phyloP scores from a whole-genome alignment of 2,797 vertebrate genomes.

The Morelia viridis region DNA sequence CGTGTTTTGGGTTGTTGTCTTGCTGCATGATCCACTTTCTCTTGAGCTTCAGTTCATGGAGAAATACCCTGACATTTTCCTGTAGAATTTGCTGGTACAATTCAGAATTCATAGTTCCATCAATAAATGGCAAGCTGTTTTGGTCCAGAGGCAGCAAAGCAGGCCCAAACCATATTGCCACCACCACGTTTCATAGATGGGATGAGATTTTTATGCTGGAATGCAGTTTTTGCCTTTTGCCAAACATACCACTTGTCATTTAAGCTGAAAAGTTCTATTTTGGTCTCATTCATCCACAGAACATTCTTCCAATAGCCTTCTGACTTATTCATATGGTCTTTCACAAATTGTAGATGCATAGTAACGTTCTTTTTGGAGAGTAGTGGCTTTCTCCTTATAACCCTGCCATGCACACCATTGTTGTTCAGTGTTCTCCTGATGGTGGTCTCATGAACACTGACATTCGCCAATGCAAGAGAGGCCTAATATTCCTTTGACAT shows the following conservation, averaged over 20 bases:
- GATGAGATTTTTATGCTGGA: background rate
- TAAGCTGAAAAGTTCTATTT: background rate
- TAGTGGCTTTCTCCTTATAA: background rate
- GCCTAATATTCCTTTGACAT: background rate
- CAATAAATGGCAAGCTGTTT: background rate
- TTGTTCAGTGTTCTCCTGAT: background rate
- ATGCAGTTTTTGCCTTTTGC: background rate
- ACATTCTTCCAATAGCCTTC: background rate
- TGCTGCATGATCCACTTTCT: background rate
- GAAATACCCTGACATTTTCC: background rate
- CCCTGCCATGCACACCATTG: background rate
- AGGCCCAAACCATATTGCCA: background rate
- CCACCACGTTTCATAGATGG: background rate
- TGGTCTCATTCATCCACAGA: background rate
- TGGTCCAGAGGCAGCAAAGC: background rate
- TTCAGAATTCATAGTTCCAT: background rate
- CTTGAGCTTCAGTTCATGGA: background rate
- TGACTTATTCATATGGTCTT: background rate
- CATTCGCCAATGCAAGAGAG: background rate
- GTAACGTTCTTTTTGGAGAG: background rate
- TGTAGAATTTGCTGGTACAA: background rate
- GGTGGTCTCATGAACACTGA: background rate
- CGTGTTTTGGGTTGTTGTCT: background rate
- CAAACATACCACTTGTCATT: background rate
- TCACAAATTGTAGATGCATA: background rate